Percentiles rank a stretch among this genome's conserved stretches.
Conservation (phyloP, 2,888 invertebrate genomes). For the Scaptomyza tumidula region DNA sequence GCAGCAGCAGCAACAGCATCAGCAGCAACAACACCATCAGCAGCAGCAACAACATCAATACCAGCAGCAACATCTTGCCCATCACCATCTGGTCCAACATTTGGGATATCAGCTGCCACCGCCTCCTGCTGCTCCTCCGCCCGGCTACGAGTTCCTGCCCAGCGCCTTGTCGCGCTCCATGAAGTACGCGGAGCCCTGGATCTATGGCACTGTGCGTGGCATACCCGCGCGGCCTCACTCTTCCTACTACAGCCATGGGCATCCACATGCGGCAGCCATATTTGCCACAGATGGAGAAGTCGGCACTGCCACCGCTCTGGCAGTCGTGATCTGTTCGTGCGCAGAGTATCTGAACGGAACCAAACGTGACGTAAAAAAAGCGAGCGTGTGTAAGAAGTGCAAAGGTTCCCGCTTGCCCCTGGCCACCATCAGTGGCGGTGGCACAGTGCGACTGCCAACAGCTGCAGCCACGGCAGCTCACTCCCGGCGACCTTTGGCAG, state of each 20-base stretch:
- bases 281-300: constrained; percentile 57
- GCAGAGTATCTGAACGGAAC: constrained; percentile 92
- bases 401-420: constrained; percentile 91
- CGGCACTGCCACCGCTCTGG: constrained; percentile 85
- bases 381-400: constrained; percentile 92
- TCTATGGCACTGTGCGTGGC: constrained; percentile 91
- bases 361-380: constrained; percentile 89
- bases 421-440: constrained; percentile 89
- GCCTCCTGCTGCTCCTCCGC: constrained; percentile 49
- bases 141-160: constrained; percentile 84
- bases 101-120: constrained; percentile 62
- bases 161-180: constrained; percentile 91
- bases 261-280: constrained; percentile 76
- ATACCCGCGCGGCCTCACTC: constrained; percentile 85
- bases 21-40: constrained; percentile 80
- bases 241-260: constrained; percentile 57
- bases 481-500: constrained; percentile 83
- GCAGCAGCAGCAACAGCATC: constrained; percentile 83
- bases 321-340: constrained; percentile 92
- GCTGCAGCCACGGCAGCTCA: constrained; percentile 61
- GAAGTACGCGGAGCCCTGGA: constrained; percentile 94
- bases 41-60: constrained; percentile 52
- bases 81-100: constrained; percentile 50
- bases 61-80: constrained; percentile 55
- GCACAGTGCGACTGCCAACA: constrained; percentile 86